A percentile compares a stretch with the other conserved stretches of the same genome.
These are phyloP conservation scores for Diaprepes abbreviatus DNA, from an alignment of 2,888 invertebrate genomes.

Conservation along the genomic window DNA sequence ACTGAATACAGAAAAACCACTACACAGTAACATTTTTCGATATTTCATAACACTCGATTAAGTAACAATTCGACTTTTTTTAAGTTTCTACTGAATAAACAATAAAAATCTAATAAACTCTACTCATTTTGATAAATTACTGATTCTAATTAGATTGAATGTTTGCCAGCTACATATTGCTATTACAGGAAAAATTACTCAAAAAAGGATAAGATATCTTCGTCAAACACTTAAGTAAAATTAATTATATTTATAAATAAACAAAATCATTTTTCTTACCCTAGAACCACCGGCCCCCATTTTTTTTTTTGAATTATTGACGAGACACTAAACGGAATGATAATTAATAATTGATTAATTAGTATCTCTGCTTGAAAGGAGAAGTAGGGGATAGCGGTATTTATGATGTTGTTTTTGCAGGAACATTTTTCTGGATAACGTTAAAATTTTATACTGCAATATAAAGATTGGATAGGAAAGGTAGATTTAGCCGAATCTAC, in stretches of 20 bases:
- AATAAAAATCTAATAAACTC: slow-evolving; percentile 1
- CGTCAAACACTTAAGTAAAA: not conserved
- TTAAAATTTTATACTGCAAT: no score
- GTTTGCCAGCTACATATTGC: not conserved
- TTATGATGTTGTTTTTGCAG: not conserved
- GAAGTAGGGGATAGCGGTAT: slow-evolving; percentile 13
- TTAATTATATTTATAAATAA: not conserved
- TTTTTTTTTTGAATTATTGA: slow-evolving; percentile 7
- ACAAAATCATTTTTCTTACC: slow-evolving; percentile 19
- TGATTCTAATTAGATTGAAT: slow-evolving; percentile 1
- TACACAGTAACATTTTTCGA: not conserved
- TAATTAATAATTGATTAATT: slow-evolving; percentile 36
- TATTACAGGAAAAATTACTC: not conserved
- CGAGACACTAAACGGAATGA: not conserved
- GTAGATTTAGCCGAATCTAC: no score
- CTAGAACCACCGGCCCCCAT: slow-evolving; percentile 40
- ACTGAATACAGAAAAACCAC: no score
- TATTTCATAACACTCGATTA: not conserved
- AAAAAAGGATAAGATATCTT: not conserved
- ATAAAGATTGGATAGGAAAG: no score
- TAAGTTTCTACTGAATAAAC: not conserved
- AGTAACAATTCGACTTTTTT: not conserved
- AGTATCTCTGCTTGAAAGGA: slow-evolving; percentile 2
- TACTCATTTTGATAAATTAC: slow-evolving; percentile 5
- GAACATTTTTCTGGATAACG: slow-evolving; percentile 4